Conservation (phyloP, 2,113 vertebrate genomes). For the Leptocoma aspasia region DNA sequence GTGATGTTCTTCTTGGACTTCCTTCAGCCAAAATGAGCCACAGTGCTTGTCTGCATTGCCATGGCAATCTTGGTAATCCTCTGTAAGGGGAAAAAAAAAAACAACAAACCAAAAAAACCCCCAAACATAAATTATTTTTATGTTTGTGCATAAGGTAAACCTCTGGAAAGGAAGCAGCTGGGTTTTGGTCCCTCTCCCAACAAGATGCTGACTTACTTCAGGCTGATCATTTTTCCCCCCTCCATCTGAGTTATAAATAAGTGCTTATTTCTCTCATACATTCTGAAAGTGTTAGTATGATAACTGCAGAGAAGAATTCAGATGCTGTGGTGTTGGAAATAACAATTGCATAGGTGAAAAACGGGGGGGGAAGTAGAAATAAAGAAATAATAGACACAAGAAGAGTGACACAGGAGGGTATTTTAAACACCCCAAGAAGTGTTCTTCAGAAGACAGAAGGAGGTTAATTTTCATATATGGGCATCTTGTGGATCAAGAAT, state of each 20-base stretch:
- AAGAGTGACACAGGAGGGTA: neutral
- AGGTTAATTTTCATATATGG: neutral
- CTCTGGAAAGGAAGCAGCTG: neutral
- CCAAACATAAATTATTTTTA: neutral
- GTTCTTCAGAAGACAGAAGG: neutral
- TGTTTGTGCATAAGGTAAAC: neutral
- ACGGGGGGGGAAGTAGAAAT: fast-evolving
- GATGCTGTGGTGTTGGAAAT: neutral
- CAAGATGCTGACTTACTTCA: neutral
- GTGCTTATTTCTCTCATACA: neutral
- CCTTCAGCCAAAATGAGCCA: conserved; percentile 43
- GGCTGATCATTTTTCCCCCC: neutral
- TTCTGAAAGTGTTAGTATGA: neutral
- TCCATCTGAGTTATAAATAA: neutral
- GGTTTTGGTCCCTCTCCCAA: neutral
- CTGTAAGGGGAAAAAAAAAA: conserved; percentile 58
- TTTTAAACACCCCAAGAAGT: neutral
- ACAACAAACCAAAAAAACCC: neutral
- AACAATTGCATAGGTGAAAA: neutral
- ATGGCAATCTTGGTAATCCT: conserved; percentile 57
- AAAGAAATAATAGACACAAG: neutral
- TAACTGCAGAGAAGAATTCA: neutral
- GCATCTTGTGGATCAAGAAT: neutral
- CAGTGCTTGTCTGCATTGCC: conserved; percentile 4
- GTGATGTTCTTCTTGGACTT: conserved; percentile 54